phyloP scores from a whole-genome alignment of 2,797 vertebrate genomes.

The Iguana delicatissima region DNA sequence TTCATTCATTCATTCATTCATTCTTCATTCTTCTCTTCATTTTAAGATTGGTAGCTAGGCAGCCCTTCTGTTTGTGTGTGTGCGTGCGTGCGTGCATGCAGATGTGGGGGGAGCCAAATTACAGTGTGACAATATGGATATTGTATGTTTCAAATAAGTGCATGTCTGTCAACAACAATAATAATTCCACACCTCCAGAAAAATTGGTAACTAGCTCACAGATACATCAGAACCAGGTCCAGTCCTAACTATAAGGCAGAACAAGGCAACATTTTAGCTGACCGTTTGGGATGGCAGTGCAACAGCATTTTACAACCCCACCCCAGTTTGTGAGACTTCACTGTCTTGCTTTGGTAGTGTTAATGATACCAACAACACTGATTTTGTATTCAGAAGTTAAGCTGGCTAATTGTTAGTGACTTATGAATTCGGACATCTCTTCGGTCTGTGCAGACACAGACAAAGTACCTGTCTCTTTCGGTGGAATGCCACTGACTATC shows the following conservation, averaged over 20 bases:
- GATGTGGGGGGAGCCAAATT: not conserved
- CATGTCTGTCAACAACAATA: not conserved
- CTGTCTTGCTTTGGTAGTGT: conserved; percentile 22
- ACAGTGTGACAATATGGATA: not conserved
- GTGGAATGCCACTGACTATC: conserved; percentile 64
- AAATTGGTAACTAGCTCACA: not conserved
- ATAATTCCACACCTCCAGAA: not conserved
- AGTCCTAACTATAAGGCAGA: too few relatives aligned
- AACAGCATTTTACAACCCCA: too few relatives aligned
- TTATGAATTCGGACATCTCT: conserved; percentile 64
- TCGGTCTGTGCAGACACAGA: conserved; percentile 49
- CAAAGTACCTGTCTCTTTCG: conserved; percentile 57
- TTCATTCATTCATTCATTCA: too few relatives aligned
- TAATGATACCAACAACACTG: conserved; percentile 49
- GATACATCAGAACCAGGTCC: not conserved
- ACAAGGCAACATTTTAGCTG: too few relatives aligned
- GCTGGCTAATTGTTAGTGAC: conserved; percentile 45
- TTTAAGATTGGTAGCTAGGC: not conserved
- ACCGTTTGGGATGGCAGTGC: too few relatives aligned
- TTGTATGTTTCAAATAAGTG: not conserved
- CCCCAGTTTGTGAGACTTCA: conserved; percentile 50
- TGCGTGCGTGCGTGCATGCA: too few relatives aligned
- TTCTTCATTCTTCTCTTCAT: too few relatives aligned
- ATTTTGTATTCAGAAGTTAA: conserved; percentile 62
- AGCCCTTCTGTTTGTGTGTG: not conserved